These are phyloP conservation scores for Calyptomena viridis DNA, from an alignment of 2,113 vertebrate genomes.

Conservation along the genomic window DNA sequence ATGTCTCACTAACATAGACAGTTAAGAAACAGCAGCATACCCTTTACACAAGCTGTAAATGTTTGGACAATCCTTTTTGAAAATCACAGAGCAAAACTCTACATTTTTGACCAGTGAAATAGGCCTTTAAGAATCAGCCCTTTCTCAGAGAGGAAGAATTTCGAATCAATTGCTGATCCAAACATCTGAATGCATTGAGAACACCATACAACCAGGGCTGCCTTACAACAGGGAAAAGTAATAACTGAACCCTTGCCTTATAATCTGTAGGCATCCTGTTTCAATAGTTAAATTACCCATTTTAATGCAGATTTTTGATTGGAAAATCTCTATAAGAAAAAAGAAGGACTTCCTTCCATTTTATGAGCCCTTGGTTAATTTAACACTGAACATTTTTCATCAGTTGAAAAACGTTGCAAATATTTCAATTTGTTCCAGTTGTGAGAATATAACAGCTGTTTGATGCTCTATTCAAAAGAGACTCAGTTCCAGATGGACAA, in stretches of 20 bases:
- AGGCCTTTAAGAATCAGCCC: background rate
- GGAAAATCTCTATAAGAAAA: background rate
- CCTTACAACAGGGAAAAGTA: background rate
- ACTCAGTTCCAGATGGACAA: constrained; percentile 48
- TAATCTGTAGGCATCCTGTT: background rate
- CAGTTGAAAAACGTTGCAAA: constrained; percentile 9
- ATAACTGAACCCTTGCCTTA: background rate
- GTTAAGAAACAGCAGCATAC: background rate
- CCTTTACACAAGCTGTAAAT: background rate
- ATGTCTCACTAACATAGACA: background rate
- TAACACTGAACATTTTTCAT: background rate
- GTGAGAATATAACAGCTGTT: constrained; percentile 27
- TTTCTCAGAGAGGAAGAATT: background rate
- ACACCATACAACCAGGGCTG: background rate
- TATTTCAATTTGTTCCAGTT: constrained; percentile 48
- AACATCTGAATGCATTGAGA: background rate
- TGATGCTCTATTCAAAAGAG: constrained; percentile 23
- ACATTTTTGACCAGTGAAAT: background rate
- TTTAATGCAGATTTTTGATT: background rate
- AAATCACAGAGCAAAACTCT: background rate
- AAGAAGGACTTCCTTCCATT: background rate
- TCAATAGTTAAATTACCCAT: background rate
- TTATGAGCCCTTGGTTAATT: constrained; percentile 4
- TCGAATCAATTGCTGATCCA: background rate
- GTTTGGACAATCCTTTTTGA: background rate